A percentile compares a stretch with the other conserved stretches of the same genome.
phyloP scores from a whole-genome alignment of 2,888 invertebrate species.

The Choreutis nemorana region DNA sequence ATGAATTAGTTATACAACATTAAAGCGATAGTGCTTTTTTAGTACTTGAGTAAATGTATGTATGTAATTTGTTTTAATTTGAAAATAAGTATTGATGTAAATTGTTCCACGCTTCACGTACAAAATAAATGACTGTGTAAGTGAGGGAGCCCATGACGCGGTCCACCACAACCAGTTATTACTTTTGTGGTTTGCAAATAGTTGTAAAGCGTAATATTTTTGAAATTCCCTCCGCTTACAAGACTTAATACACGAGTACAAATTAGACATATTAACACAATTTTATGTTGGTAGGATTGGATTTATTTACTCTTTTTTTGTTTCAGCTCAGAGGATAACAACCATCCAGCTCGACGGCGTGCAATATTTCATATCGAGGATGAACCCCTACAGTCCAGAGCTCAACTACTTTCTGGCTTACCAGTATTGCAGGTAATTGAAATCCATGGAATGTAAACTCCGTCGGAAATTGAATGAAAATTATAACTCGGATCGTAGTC shows the following conservation, averaged over 20 bases:
- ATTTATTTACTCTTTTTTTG: slow-evolving; percentile 18
- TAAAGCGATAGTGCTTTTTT: no score
- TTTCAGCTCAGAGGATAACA: slow-evolving; percentile 84
- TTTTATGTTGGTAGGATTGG: background rate
- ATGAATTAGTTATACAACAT: no score
- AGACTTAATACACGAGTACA: no score
- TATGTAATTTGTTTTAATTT: no score
- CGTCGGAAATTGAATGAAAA: slow-evolving; percentile 13
- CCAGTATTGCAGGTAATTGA: slow-evolving; percentile 76
- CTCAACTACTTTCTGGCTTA: slow-evolving; percentile 87
- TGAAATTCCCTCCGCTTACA: no score
- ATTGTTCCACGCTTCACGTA: background rate
- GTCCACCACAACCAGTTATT: background rate
- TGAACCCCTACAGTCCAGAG: slow-evolving; percentile 88
- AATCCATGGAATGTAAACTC: slow-evolving; percentile 30
- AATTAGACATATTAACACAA: background rate
- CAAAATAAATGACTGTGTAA: slow-evolving; percentile 1
- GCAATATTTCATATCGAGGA: slow-evolving; percentile 85
- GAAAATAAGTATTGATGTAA: no score
- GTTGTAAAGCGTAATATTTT: no score
- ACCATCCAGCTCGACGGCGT: slow-evolving; percentile 87
- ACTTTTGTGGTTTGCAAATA: slow-evolving; percentile 1
- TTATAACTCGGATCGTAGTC: no score
- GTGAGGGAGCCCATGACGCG: background rate
- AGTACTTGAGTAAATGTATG: no score